phyloP scores from a whole-genome alignment of 2,888 invertebrate species.

The Folsomia manolachei region DNA sequence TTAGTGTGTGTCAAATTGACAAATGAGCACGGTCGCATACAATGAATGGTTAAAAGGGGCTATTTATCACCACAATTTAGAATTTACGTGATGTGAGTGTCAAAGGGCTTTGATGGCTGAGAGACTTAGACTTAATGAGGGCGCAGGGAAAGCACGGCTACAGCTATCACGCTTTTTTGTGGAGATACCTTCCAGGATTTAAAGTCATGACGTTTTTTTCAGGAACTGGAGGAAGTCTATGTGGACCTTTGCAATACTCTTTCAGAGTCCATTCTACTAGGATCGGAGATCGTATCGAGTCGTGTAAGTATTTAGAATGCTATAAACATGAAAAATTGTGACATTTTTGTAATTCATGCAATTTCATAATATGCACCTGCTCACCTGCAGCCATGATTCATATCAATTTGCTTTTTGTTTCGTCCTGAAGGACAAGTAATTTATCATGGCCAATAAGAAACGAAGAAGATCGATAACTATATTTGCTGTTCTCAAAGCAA shows the following conservation, averaged over 20 bases:
- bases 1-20: conserved; percentile 22
- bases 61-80: conserved; percentile 12
- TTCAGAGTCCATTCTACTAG: conserved; percentile 82
- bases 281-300: conserved; percentile 77
- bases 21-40: conserved; percentile 2
- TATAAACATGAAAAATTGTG: no score
- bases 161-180: neutral
- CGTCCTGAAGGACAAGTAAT: no score
- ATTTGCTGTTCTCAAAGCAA: no score
- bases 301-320: no score
- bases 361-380: no score
- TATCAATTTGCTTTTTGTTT: no score
- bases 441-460: no score
- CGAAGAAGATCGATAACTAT: no score
- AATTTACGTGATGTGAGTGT: neutral
- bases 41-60: conserved; percentile 17
- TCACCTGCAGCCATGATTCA: no score
- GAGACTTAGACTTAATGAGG: neutral
- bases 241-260: conserved; percentile 82
- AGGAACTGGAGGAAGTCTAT: conserved; percentile 92
- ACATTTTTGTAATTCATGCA: no score
- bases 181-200: no score
- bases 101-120: neutral
- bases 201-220: conserved; percentile 53
- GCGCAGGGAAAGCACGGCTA: neutral